Evolutionary conservation across 2,888 invertebrate species (phyloP), one percentile per base, ranked within the genome.

Genomic region (Aphidius colemani): DNA sequence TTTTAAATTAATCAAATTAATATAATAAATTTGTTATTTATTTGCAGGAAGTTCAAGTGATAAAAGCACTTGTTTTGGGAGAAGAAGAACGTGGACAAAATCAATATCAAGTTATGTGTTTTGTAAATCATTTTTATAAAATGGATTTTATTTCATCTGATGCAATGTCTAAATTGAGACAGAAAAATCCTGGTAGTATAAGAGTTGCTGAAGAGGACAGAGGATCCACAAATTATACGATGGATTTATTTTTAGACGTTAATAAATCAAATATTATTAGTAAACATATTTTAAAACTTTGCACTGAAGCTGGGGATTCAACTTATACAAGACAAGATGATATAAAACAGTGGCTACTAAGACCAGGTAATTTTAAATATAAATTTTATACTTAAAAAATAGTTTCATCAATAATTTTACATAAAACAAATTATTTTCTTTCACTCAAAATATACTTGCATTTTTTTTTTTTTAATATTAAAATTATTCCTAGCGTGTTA

Each of bases 131-230:
- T 78, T 93, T 95, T 74, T 90, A 91, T 61, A 95, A 94, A 84
- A 93, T 94, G 71, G 95, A 96, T 77, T 97, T 96, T 80, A 96
- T 97, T 77, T 94, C 96, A 6, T 93, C 96, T 6, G 97, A 97
- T 84, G 96, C 96, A 18, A 96, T 97, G 95, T 93, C 96, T 45
- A 97, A 97, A 82, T 84, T 97, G 59, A 87, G 96, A 81, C 97
- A 97, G 74, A 88, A 88, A 83, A 95, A 95, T 84, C 93, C 94
- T 6, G 92, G 92, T 65, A 93, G 94, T 11, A 90, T 96, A 49
- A 87, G 97, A 44, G 89, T 90, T 1, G 95, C 96, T 0, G 97
- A 97, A 79, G 95, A 96, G 75, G 95, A 96, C 76, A 88, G 90
- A 70, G 94, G 94, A 4, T 89, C 91, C 78, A 90, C 92, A 57